A percentile compares a stretch with the other conserved stretches of the same genome.
Evolutionary conservation across 2,888 invertebrate species (phyloP).

Genomic region (Ectemnius continuus): DNA sequence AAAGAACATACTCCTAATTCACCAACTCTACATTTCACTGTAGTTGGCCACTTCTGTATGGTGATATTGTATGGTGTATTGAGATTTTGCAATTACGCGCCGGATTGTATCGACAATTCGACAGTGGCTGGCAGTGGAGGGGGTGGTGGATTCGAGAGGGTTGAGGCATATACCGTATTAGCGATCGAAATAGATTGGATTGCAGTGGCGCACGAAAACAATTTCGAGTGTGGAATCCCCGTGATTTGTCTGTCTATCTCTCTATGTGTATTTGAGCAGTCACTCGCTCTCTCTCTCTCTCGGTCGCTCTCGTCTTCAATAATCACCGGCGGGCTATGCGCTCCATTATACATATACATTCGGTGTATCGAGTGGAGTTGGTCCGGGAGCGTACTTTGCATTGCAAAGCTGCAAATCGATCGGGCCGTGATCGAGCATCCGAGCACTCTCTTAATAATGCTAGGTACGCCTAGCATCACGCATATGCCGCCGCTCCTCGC

Average conservation of each 20-base stretch:
- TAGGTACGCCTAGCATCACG: too few species aligned
- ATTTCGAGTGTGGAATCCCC: slow-evolving; percentile 22
- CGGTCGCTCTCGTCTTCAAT: slow-evolving; percentile 25
- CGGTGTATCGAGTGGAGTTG: too few species aligned
- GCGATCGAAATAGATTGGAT: neutral
- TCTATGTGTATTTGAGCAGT: slow-evolving; percentile 5
- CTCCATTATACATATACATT: too few species aligned
- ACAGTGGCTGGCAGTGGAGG: slow-evolving; percentile 21
- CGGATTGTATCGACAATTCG: neutral
- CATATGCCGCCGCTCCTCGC: too few species aligned
- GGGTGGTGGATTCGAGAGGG: neutral
- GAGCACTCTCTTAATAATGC: too few species aligned
- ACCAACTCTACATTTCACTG: neutral
- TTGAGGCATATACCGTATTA: neutral
- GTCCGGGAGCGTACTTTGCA: too few species aligned
- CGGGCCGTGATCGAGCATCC: too few species aligned
- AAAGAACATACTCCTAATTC: too few species aligned
- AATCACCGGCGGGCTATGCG: slow-evolving; percentile 25
- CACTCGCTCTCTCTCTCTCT: neutral
- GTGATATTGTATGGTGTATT: neutral
- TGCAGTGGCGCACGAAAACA: slow-evolving; percentile 27
- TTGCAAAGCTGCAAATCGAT: too few species aligned
- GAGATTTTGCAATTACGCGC: neutral
- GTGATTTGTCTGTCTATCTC: neutral
- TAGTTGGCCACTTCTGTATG: neutral